Percentiles rank a stretch among this genome's conserved stretches.
Conservation (phyloP, 2,113 vertebrate species). For the Laticauda laticaudata region DNA sequence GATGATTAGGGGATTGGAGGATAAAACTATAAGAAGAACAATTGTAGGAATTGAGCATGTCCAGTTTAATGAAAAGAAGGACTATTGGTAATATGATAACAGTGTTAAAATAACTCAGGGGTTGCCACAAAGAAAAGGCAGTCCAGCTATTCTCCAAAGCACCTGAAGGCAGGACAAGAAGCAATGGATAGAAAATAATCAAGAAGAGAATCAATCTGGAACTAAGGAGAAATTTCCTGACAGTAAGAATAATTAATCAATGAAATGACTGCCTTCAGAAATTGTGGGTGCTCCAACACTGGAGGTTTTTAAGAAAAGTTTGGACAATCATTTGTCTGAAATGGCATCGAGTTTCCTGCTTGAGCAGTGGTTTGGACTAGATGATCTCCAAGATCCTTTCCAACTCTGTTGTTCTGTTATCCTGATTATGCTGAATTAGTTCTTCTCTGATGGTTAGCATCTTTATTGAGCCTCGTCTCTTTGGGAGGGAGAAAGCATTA, state of each 20-base stretch:
- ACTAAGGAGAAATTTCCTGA: not conserved
- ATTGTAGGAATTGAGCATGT: not conserved
- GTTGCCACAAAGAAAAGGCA: not conserved
- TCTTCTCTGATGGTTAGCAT: not conserved
- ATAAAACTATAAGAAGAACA: not conserved
- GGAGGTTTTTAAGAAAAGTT: not conserved
- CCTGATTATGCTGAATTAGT: not conserved
- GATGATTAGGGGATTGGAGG: not conserved
- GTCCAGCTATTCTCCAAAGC: not conserved
- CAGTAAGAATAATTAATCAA: not conserved
- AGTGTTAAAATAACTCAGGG: too few relatives aligned
- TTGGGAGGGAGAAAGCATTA: not conserved
- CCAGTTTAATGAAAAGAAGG: not conserved
- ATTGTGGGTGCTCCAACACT: not conserved
- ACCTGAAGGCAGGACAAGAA: not conserved
- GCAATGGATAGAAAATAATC: not conserved
- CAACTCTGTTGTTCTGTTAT: not conserved
- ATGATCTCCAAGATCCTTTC: not conserved
- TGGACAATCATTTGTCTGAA: not conserved
- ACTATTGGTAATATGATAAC: not conserved
- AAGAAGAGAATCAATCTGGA: not conserved
- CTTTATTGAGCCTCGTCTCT: not conserved
- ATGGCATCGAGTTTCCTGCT: not conserved
- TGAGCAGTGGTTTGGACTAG: not conserved
- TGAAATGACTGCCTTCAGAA: not conserved